Conservation (phyloP, 2,113 vertebrate genomes). For the Syrrhaptes paradoxus region DNA sequence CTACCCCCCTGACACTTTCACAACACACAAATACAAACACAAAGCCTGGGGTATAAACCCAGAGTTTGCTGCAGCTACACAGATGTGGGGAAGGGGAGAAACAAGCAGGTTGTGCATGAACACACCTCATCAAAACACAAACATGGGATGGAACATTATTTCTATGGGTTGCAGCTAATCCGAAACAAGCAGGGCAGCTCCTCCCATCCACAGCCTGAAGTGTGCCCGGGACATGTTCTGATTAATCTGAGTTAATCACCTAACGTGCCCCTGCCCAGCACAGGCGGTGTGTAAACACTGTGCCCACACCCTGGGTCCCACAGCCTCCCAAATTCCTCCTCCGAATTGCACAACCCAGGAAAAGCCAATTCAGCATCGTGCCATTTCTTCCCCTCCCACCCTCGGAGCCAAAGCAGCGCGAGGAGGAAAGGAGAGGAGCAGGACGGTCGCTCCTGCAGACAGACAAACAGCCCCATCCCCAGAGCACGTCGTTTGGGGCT, state of each 20-base stretch:
- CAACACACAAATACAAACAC: accelerated
- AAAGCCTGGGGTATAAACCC: not conserved
- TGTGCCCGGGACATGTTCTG: not conserved
- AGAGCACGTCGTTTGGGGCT: not conserved
- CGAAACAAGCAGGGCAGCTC: not conserved
- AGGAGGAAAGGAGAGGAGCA: not conserved
- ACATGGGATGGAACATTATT: accelerated
- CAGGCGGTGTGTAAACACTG: accelerated
- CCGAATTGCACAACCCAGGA: not conserved
- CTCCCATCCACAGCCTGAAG: not conserved
- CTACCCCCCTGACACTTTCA: not conserved
- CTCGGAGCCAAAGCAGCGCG: not conserved
- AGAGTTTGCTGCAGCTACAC: accelerated
- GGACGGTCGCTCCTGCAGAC: not conserved
- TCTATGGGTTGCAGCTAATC: not conserved
- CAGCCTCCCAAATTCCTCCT: not conserved
- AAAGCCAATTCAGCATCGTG: not conserved
- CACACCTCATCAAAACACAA: not conserved
- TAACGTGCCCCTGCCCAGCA: not conserved
- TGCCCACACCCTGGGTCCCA: not conserved
- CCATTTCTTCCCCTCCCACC: not conserved
- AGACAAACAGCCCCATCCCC: not conserved
- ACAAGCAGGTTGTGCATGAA: not conserved
- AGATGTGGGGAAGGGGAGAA: not conserved
- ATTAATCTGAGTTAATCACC: not conserved